Base-by-base conservation (phyloP, 2,888 invertebrate genomes). In the Drosophila lacicola region DNA sequence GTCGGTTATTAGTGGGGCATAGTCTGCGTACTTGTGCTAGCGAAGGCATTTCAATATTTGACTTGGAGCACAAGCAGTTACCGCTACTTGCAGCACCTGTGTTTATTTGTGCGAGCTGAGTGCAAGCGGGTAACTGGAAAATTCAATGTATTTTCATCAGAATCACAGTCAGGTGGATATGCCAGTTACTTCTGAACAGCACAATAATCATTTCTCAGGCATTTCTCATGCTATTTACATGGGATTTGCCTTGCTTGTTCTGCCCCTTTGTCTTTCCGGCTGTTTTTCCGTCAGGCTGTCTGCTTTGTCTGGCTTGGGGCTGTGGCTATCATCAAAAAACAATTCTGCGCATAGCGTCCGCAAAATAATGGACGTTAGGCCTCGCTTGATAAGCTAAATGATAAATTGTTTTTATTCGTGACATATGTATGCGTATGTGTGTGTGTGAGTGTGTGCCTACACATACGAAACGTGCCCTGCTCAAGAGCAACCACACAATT, bases 391-490 rank as follows among this genome's bases (percentile, higher is more conserved):
- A 84, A 87, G 83, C 83, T 85, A 82, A 85, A 88, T 88, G 84
- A 85, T 85, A 85, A 85, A 85, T 85, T 85, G 84, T 85, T 87
- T 85, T 85, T 75, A 87, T 79, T 79, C 84, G 88, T 85, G 88
- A 88, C 82, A 84, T 87, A 82, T 82, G 84, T 74, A 66, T 71
- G 69, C 45, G 37, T 46, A 50, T 72, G 46, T 46, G 62, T 50
- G 39, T 58, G 34, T 49, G 57, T 29, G 51, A 53, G 37, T 21
- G 34, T 51, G 55, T 46, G 42, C 29, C 41, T 21, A 49, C 63
- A 77, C 56, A 77, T 55, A 46, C 47, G 58, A 70, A 70, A 70
- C 70, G 70, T 66, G 71, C 53, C 45, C 9, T 49, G 54, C 29
- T 37, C 39, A 39, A 49, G 51, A 37, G 45, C 64, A 62, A 47